Conservation (phyloP, 2,113 vertebrate species). For the Eira barbara region DNA sequence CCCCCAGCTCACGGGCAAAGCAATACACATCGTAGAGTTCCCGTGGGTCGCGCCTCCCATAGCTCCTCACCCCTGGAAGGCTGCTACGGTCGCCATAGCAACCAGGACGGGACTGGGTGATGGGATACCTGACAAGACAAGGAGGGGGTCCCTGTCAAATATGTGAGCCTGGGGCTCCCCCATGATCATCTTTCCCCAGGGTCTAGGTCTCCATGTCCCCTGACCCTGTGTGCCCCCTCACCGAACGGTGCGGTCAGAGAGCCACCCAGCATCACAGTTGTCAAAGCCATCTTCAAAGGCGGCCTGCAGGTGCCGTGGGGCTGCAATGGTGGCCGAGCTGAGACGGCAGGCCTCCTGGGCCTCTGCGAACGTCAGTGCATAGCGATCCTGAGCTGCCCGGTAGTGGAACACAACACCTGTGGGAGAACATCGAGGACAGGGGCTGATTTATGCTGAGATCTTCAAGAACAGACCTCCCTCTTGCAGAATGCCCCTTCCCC, state of each 20-base stretch:
- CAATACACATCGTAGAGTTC: slow-evolving; percentile 97
- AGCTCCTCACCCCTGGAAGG: slow-evolving; percentile 95
- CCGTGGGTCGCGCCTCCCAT: slow-evolving; percentile 86
- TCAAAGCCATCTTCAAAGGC: slow-evolving; percentile 96
- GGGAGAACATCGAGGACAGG: not conserved
- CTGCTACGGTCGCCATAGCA: slow-evolving; percentile 96
- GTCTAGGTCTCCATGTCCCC: not conserved
- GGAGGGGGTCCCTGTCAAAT: not conserved
- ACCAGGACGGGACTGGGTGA: slow-evolving; percentile 94
- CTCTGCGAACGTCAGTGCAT: slow-evolving; percentile 88
- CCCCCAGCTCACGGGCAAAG: slow-evolving; percentile 89
- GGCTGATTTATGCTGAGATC: not conserved
- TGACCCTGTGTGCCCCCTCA: slow-evolving; percentile 51
- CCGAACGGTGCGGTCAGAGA: slow-evolving; percentile 94
- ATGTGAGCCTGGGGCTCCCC: not conserved
- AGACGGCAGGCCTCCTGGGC: slow-evolving; percentile 89
- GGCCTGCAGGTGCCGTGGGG: slow-evolving; percentile 90
- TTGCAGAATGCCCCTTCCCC: not conserved
- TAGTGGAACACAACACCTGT: slow-evolving; percentile 97
- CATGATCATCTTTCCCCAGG: not conserved
- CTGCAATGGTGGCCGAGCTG: slow-evolving; percentile 90
- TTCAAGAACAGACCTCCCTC: not conserved
- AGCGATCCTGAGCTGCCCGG: slow-evolving; percentile 91
- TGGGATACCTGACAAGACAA: slow-evolving; percentile 90
- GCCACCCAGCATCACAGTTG: slow-evolving; percentile 97